These are phyloP conservation scores for Telenomus remus DNA, from an alignment of 1,140 invertebrate species.

Conservation along the genomic window DNA sequence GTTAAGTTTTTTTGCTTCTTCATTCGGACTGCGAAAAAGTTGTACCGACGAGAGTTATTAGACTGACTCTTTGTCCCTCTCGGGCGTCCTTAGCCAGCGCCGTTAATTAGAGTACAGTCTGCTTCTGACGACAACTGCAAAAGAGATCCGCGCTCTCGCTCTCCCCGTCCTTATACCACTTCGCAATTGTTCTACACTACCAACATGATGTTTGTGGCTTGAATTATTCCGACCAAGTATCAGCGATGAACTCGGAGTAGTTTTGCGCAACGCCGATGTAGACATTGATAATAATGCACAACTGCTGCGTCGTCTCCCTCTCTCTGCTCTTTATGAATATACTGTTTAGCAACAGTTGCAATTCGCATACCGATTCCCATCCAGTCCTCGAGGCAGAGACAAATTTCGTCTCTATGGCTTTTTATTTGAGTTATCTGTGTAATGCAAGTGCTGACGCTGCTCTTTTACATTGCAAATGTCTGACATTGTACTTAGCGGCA, in stretches of 20 bases:
- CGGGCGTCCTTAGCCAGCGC: slow-evolving; percentile 60
- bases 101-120: slow-evolving; percentile 71
- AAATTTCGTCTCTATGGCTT: slow-evolving; percentile 19
- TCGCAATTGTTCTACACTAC: slow-evolving; percentile 57
- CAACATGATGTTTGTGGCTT: slow-evolving; percentile 64
- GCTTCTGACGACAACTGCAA: slow-evolving; percentile 67
- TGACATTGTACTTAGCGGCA: slow-evolving; percentile 3
- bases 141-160: slow-evolving; percentile 59
- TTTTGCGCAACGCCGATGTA: slow-evolving; percentile 31
- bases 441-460: not conserved
- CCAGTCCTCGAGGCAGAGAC: not conserved
- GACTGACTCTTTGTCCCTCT: slow-evolving; percentile 63
- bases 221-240: slow-evolving; percentile 63
- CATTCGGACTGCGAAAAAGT: slow-evolving; percentile 14
- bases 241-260: slow-evolving; percentile 1
- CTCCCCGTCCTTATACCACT: slow-evolving; percentile 53
- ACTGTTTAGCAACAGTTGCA: slow-evolving; percentile 40
- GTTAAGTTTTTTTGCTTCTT: too few relatives aligned
- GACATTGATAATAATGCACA: slow-evolving; percentile 49
- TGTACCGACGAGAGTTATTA: slow-evolving; percentile 61
- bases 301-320: slow-evolving; percentile 18
- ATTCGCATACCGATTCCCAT: slow-evolving; percentile 14
- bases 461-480: slow-evolving; percentile 6
- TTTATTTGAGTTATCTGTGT: slow-evolving; percentile 4
- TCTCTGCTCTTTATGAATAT: slow-evolving; percentile 39